Evolutionary conservation across 2,113 vertebrate genomes (phyloP).

Genomic region (Pluvialis apricaria): DNA sequence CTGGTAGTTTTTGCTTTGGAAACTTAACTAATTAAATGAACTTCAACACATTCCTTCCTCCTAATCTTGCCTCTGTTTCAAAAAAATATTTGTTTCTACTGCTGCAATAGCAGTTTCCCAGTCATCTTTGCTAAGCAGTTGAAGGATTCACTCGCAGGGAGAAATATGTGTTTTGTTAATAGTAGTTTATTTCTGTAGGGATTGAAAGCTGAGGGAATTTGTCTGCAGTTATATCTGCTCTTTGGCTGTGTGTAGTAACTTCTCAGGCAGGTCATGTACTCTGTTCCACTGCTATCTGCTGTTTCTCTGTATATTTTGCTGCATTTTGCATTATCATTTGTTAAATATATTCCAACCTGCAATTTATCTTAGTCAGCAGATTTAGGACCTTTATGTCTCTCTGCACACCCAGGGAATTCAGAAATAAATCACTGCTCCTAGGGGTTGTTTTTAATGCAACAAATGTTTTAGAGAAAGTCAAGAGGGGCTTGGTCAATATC

Average conservation of each 20-base stretch:
- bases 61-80: background rate
- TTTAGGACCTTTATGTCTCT: slow-evolving; percentile 48
- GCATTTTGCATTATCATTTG: slow-evolving; percentile 63
- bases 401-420: slow-evolving; percentile 34
- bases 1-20: background rate
- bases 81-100: background rate
- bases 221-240: slow-evolving; percentile 24
- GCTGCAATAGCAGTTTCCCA: background rate
- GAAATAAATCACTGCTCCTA: slow-evolving; percentile 56
- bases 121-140: background rate
- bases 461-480: slow-evolving; percentile 39
- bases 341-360: slow-evolving; percentile 54
- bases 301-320: slow-evolving; percentile 39
- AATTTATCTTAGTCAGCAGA: slow-evolving; percentile 69
- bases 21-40: background rate
- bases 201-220: slow-evolving; percentile 1
- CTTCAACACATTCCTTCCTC: background rate
- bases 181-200: slow-evolving; percentile 9
- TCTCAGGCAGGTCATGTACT: slow-evolving; percentile 61
- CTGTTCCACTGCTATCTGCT: slow-evolving; percentile 33
- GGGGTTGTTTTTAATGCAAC: slow-evolving; percentile 41
- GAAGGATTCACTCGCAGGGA: background rate
- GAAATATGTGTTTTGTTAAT: background rate
- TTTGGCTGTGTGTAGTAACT: slow-evolving; percentile 18
- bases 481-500: slow-evolving; percentile 29